These are phyloP conservation scores for Zaprionus ghesquierei DNA, from an alignment of 1,140 invertebrate genomes.

Conservation along the genomic window DNA sequence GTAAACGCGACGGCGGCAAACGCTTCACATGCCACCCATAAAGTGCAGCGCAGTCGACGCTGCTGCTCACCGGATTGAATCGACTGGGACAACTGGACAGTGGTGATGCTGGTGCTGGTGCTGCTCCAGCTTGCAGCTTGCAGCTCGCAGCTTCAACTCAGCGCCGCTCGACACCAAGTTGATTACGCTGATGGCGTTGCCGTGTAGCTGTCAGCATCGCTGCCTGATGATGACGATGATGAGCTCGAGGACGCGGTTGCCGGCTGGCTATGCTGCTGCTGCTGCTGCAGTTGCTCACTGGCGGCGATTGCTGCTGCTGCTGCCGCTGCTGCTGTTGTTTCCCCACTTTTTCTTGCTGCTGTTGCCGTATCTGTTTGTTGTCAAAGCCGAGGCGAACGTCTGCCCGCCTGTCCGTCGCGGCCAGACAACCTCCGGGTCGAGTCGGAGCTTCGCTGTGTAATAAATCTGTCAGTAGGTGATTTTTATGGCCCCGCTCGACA, in stretches of 20 bases:
- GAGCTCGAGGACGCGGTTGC: constrained; percentile 63
- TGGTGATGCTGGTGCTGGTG: constrained; percentile 12
- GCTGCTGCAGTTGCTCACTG: constrained; percentile 49
- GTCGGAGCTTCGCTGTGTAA: constrained; percentile 59
- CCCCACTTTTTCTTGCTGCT: constrained; percentile 64
- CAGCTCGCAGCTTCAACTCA: too few species aligned
- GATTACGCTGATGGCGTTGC: constrained; percentile 80
- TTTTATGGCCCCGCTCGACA: constrained; percentile 77
- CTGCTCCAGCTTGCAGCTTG: constrained; percentile 24
- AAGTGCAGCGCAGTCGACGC: constrained; percentile 33
- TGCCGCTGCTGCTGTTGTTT: constrained; percentile 7
- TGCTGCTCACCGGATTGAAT: constrained; percentile 14
- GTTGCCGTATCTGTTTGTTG: constrained; percentile 75
- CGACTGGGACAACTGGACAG: constrained; percentile 10
- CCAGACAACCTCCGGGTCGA: constrained; percentile 13
- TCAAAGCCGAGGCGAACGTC: constrained; percentile 52
- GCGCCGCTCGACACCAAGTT: constrained; percentile 66
- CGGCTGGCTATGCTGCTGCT: not conserved
- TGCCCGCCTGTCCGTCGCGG: not conserved
- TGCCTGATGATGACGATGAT: constrained; percentile 79
- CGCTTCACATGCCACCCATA: constrained; percentile 71
- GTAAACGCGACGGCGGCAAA: constrained; percentile 24
- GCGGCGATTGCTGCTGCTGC: constrained; percentile 8
- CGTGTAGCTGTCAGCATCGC: constrained; percentile 77
- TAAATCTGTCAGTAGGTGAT: constrained; percentile 81